phyloP scores from a whole-genome alignment of 2,888 invertebrate genomes.

The Mechanitis mazaeus region DNA sequence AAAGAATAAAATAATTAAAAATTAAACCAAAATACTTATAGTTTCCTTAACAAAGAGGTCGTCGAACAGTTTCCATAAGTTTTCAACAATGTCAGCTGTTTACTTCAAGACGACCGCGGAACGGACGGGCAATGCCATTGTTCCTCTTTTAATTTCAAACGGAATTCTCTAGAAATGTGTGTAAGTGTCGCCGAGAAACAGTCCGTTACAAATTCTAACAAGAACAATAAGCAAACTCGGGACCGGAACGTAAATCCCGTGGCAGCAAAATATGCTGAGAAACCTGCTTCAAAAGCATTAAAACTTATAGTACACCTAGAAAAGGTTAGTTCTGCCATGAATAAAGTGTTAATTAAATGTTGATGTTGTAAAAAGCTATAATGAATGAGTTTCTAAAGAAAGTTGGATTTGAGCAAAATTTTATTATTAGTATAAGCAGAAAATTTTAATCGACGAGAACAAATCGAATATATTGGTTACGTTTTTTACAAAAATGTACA shows the following conservation, averaged over 20 bases:
- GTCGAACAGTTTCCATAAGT: constrained; percentile 9
- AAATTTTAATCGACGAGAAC: constrained; percentile 24
- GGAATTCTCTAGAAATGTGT: constrained; percentile 18
- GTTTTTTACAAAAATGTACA: neutral
- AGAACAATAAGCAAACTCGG: constrained; percentile 29
- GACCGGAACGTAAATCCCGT: constrained; percentile 19
- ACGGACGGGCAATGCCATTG: constrained; percentile 16
- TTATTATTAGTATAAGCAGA: constrained; percentile 27
- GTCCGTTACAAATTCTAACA: constrained; percentile 26
- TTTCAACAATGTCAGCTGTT: constrained; percentile 15
- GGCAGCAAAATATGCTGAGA: constrained; percentile 11
- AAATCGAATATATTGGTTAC: constrained; percentile 16
- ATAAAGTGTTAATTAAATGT: constrained; percentile 35
- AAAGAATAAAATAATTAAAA: neutral
- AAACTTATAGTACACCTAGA: constrained; percentile 18
- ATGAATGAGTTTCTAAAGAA: constrained; percentile 27
- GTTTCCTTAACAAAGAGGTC: neutral
- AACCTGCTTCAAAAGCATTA: constrained; percentile 10
- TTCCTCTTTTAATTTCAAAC: constrained; percentile 21
- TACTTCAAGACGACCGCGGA: constrained; percentile 14
- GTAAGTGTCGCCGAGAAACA: constrained; percentile 21
- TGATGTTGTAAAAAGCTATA: constrained; percentile 30
- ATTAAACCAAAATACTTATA: neutral
- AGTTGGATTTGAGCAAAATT: constrained; percentile 27
- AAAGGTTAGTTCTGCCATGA: constrained; percentile 21